phyloP scores from a whole-genome alignment of 1,140 invertebrate genomes.

The Fopius arisanus region DNA sequence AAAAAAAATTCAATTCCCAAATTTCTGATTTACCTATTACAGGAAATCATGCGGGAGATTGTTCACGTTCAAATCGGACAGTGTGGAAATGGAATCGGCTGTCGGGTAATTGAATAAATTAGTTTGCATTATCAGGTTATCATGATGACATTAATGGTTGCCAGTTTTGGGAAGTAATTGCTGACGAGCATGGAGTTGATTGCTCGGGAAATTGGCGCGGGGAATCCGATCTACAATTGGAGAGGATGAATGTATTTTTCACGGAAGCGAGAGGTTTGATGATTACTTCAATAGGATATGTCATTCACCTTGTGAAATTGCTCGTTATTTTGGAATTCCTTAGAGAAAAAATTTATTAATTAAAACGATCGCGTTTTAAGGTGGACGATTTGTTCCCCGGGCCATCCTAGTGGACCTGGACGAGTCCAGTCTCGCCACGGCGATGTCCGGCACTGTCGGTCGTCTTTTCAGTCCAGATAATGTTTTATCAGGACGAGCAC shows the following conservation, averaged over 20 bases:
- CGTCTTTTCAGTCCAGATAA: slow-evolving; percentile 80
- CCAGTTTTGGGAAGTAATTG: slow-evolving; percentile 69
- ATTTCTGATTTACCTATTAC: background rate
- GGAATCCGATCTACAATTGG: slow-evolving; percentile 61
- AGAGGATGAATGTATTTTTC: slow-evolving; percentile 67
- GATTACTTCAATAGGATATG: background rate
- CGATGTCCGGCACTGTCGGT: slow-evolving; percentile 75
- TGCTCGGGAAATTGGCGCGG: slow-evolving; percentile 58
- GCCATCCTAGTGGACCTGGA: slow-evolving; percentile 81
- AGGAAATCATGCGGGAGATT: slow-evolving; percentile 85
- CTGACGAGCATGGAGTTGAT: slow-evolving; percentile 66
- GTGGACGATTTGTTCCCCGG: slow-evolving; percentile 80
- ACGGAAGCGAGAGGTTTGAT: slow-evolving; percentile 60
- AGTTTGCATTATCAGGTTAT: background rate
- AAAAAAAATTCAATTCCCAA: background rate
- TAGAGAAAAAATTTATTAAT: background rate
- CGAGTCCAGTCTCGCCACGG: slow-evolving; percentile 79
- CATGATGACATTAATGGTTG: slow-evolving; percentile 22
- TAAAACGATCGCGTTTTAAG: slow-evolving; percentile 20
- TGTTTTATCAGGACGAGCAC: slow-evolving; percentile 75
- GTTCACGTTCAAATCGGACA: slow-evolving; percentile 90
- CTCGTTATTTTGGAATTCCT: too few relatives aligned
- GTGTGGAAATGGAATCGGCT: slow-evolving; percentile 92
- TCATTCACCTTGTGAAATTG: too few relatives aligned
- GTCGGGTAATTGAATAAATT: slow-evolving; percentile 72